phyloP scores from a whole-genome alignment of 2,797 vertebrate genomes.

The Tragelaphus oryx region DNA sequence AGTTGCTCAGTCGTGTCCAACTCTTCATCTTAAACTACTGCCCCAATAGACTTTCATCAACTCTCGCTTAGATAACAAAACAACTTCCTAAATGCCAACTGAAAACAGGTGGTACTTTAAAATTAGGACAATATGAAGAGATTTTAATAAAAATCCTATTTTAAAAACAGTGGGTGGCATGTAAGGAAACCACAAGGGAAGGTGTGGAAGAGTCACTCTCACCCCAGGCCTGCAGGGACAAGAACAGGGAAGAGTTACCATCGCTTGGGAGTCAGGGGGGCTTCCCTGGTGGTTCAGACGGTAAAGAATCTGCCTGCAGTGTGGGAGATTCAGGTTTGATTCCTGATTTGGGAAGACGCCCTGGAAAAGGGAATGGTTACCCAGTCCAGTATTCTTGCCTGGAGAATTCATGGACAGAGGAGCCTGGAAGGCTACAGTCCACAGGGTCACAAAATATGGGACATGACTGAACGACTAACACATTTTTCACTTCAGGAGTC shows the following conservation, averaged over 20 bases:
- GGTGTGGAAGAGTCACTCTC: not conserved
- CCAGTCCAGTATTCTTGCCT: too few species aligned
- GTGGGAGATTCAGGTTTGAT: not conserved
- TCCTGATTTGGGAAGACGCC: not conserved
- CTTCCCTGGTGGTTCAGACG: not conserved
- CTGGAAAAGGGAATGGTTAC: not conserved
- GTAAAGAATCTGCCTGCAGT: not conserved
- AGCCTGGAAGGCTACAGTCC: not conserved
- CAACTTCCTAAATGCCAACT: not conserved
- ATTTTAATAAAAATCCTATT: slow-evolving; percentile 4
- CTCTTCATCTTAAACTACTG: not conserved
- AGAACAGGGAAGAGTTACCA: not conserved
- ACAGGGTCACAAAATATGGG: not conserved
- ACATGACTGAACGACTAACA: not conserved
- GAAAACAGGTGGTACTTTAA: slow-evolving; percentile 7
- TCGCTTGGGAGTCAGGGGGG: not conserved
- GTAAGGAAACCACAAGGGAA: not conserved
- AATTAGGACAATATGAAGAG: not conserved
- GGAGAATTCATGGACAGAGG: not conserved
- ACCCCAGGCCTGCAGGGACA: not conserved
- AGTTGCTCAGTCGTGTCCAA: accelerated
- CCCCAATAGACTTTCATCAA: not conserved
- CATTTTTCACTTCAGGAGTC: not conserved
- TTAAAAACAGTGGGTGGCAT: not conserved
- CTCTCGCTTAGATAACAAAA: not conserved